Base-by-base conservation (phyloP, 2,888 invertebrate species). In the Mythimna loreyi region DNA sequence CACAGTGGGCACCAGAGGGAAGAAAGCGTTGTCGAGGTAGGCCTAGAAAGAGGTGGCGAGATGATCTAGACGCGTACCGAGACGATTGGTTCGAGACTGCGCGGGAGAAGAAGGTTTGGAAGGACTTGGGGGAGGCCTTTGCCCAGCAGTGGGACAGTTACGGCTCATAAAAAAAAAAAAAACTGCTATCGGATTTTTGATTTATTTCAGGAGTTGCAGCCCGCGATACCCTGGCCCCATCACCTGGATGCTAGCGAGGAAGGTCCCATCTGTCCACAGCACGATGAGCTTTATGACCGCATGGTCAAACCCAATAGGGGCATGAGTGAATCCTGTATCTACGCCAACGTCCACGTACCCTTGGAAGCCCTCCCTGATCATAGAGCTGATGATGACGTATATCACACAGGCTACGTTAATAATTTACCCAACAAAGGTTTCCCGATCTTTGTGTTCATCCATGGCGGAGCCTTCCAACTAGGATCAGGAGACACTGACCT, bases 231-330 rank as follows among this genome's bases (percentile, higher is more conserved):
- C 0, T 96, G 96, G 96, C 73, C 86, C 0, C 95, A 94, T 0
- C 88, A 93, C 0, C 91, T 93, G 62, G 92, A 96, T 68, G 97
- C 97, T 0, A 94, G 94, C 2, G 92, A 94, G 28, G 96, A 96
- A 74, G 92, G 96, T 0, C 92, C 96, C 0, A 92, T 96, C 11
- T 97, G 97, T 81, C 96, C 96, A 0, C 97, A 97, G 82, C 84
- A 91, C 9, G 93, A 95, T 66, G 79, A 91, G 11, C 28, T 89
- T 33, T 90, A 86, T 53, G 82, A 80, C 1, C 28, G 68, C 2
- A 36, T 87, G 16, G 63, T 84, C 6, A 76, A 80, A 55, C 68
- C 80, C 1, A 43, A 70, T 13, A 65, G 68, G 23, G 81, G 82
- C 4, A 83, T 84, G 83, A 85, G 82, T 60, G 90, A 90, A 66